Evolutionary conservation across 2,888 invertebrate species (phyloP).

Genomic region (Ophion ventricosus): DNA sequence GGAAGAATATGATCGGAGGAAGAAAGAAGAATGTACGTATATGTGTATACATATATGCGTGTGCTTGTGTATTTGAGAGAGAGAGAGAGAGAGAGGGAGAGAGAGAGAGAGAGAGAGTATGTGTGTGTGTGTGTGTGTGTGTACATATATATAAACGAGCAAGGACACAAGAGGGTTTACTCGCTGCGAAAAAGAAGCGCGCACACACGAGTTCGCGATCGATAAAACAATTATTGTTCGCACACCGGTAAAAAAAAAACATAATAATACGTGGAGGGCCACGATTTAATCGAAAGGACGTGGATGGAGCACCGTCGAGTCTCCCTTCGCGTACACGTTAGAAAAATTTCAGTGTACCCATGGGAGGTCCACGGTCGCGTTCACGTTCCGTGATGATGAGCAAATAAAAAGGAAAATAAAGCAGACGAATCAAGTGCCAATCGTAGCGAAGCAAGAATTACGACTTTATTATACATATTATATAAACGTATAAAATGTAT

Average conservation of each 20-base stretch:
- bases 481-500: constrained; percentile 51
- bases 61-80: neutral
- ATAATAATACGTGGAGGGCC: neutral
- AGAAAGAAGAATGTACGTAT: neutral
- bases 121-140: neutral
- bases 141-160: neutral
- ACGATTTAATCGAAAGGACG: constrained; percentile 11
- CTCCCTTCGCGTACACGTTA: constrained; percentile 12
- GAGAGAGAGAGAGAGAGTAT: constrained; percentile 2
- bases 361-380: constrained; percentile 36
- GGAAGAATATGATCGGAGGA: neutral
- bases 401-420: constrained; percentile 16
- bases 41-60: neutral
- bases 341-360: constrained; percentile 5
- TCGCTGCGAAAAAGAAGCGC: constrained; percentile 9
- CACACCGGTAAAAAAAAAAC: neutral
- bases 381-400: constrained; percentile 16
- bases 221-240: neutral
- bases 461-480: constrained; percentile 70
- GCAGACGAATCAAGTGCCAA: constrained; percentile 76
- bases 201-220: neutral
- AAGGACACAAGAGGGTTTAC: constrained; percentile 20
- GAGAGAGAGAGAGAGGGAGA: constrained; percentile 15
- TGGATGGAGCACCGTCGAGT: constrained; percentile 28
- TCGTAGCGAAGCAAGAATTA: constrained; percentile 75